Evolutionary conservation across 2,113 vertebrate genomes (phyloP), one percentile per base, ranked within the genome.

Genomic region (Sinocyclocheilus grahami): DNA sequence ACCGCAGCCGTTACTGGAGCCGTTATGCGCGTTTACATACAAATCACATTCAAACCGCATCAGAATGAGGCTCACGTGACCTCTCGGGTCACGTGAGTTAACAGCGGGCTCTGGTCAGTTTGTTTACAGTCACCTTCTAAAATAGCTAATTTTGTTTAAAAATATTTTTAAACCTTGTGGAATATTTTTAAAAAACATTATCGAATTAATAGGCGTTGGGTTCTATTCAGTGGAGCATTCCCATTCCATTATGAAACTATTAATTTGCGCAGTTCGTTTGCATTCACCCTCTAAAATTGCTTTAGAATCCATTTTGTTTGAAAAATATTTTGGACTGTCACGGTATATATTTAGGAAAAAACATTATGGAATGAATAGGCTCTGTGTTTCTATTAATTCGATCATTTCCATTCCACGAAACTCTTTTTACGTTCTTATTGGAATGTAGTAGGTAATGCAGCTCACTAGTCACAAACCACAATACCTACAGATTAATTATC

Each of bases 1-100:
- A 14, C 63, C 51, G 55, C 62, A 86, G 58, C 87, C 89, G 86
- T 88, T 89, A 60, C 30, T 62, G 37, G 79, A 87, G 83, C 87
- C 88, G 88, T 90, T 91, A 60, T 74, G 87, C 85, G 33, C 84
- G 78, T 85, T 86, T 84, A 79, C 78, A 53, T 78, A 67, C 37
- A n/a, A 16, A 53, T 51, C 53, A 24, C 71, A 20, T 91, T 90
- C 55, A 87, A 87, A 89, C 84, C 5, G n/a, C 27, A 48, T 30
- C 46, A 3, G 46, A 82, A 69, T 6, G 63, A 67, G 24, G 9
- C 10, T 71, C 80, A 33, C 80, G 80, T 20, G 63, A 82, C 27
- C 62, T 33, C 13, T 1, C 10, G 9, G 7, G 4, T 0, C 11
- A 3, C 71, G 46, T 53, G 12, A 12, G 20, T 62, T 10, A 42